Evolutionary conservation across 1,140 invertebrate genomes (phyloP).

Genomic region (Drosophila pachea): DNA sequence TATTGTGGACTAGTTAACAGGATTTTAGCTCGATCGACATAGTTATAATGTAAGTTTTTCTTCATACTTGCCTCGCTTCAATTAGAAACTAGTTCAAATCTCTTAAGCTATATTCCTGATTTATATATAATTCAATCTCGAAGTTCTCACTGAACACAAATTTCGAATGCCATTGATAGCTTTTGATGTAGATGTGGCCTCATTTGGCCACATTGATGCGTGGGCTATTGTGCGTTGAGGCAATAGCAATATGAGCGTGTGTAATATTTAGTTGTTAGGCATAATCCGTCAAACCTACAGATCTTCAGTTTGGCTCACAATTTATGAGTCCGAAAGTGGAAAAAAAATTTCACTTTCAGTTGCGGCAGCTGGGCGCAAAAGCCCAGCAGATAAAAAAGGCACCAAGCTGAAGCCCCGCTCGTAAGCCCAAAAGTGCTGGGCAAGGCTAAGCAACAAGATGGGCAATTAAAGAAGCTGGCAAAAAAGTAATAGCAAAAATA

Average conservation of each 20-base stretch:
- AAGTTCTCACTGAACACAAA: too few relatives aligned
- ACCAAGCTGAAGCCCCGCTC: not conserved
- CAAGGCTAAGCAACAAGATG: conserved; percentile 50
- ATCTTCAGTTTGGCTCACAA: conserved; percentile 30
- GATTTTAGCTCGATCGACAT: conserved; percentile 12
- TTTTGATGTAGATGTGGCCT: not conserved
- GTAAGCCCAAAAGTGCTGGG: conserved; percentile 28
- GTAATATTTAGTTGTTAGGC: conserved; percentile 12
- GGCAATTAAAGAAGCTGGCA: conserved; percentile 63
- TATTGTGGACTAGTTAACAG: conserved; percentile 8
- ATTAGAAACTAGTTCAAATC: not conserved
- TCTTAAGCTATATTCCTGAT: too few relatives aligned
- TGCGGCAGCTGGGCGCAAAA: conserved; percentile 53
- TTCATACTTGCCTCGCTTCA: not conserved
- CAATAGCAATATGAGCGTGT: not conserved
- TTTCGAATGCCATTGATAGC: conserved; percentile 8
- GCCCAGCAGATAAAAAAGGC: conserved; percentile 6
- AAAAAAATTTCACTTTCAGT: conserved; percentile 75
- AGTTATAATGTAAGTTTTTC: conserved; percentile 49
- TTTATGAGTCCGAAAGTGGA: conserved; percentile 45
- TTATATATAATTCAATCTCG: too few relatives aligned
- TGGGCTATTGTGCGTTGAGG: conserved; percentile 15
- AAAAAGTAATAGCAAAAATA: conserved; percentile 38
- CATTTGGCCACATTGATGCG: conserved; percentile 7
- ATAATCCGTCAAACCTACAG: conserved; percentile 38